A percentile compares a stretch with the other conserved stretches of the same genome.
phyloP scores from a whole-genome alignment of 2,797 vertebrate species.

The Ctenopoma multispine region DNA sequence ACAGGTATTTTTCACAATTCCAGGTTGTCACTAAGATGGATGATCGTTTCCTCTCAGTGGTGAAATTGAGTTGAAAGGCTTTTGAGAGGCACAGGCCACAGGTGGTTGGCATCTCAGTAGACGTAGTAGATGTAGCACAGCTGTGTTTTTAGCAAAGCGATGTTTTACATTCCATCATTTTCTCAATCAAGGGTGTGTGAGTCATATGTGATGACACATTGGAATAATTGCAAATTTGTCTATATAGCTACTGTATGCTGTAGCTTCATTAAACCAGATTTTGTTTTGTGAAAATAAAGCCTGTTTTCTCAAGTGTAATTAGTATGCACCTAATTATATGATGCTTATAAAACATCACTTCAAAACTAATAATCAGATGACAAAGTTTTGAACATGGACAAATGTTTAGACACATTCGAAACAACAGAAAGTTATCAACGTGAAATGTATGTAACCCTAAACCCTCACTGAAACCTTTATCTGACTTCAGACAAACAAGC shows the following conservation, averaged over 20 bases:
- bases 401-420: background rate
- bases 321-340: background rate
- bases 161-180: constrained; percentile 33
- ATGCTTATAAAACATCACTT: background rate
- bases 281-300: background rate
- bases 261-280: background rate
- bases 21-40: constrained; percentile 76
- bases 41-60: constrained; percentile 52
- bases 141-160: constrained; percentile 34
- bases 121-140: constrained; percentile 39
- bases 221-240: constrained; percentile 7
- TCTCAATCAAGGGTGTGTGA: constrained; percentile 5
- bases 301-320: too few relatives aligned
- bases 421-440: background rate
- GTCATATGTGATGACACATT: constrained; percentile 3
- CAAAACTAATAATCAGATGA: background rate
- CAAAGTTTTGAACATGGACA: too few relatives aligned
- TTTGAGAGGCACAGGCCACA: constrained; percentile 60
- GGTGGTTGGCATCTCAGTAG: constrained; percentile 52
- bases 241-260: background rate
- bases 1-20: constrained; percentile 75
- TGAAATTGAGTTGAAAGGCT: constrained; percentile 65
- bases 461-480: too few relatives aligned
- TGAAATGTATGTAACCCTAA: too few relatives aligned
- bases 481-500: too few relatives aligned